Base-by-base conservation (phyloP, 1,140 invertebrate species). In the Hormaphis cornu region DNA sequence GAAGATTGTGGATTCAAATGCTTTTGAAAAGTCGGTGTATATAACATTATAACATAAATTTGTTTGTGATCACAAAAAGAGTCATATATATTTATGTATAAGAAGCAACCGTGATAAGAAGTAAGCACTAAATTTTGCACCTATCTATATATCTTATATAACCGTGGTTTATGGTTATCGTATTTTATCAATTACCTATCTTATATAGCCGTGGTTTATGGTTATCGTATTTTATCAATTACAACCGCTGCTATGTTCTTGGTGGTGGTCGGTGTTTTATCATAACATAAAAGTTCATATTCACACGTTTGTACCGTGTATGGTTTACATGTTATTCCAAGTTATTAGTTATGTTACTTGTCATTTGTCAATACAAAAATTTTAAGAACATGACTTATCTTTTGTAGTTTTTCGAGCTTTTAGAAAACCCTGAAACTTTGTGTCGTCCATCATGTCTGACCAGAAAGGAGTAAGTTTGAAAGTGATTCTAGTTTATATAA, bases 201-300 rank as follows among this genome's bases (percentile, higher is more conserved):
- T n/a, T n/a, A n/a, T n/a, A n/a, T n/a, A n/a, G n/a, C n/a, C n/a
- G n/a, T n/a, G n/a, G n/a, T n/a, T n/a, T n/a, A n/a, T n/a, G n/a
- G n/a, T n/a, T n/a, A n/a, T n/a, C n/a, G n/a, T n/a, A n/a, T n/a
- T n/a, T n/a, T n/a, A n/a, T n/a, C n/a, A n/a, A n/a, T n/a, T n/a
- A n/a, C n/a, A n/a, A 58, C 14, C 42, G 58, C 30, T 61, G n/a
- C 40, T 61, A 61, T 61, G 58, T 61, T 61, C n/a, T 0, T 18
- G 7, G 2, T 18, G 7, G 2, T 46, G 1, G 30, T 61, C 58
- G 58, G 58, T 46, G 24, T 61, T 61, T 61, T 61, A 61, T 61
- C 40, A 44, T 44, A 37, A 44, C 20, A 3, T 4, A 18, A 22
- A 40, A 40, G 54, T 58, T 58, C 54, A 58, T 37, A 37, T 9